Evolutionary conservation across 2,113 vertebrate genomes (phyloP).

Genomic region (Callipepla squamata): DNA sequence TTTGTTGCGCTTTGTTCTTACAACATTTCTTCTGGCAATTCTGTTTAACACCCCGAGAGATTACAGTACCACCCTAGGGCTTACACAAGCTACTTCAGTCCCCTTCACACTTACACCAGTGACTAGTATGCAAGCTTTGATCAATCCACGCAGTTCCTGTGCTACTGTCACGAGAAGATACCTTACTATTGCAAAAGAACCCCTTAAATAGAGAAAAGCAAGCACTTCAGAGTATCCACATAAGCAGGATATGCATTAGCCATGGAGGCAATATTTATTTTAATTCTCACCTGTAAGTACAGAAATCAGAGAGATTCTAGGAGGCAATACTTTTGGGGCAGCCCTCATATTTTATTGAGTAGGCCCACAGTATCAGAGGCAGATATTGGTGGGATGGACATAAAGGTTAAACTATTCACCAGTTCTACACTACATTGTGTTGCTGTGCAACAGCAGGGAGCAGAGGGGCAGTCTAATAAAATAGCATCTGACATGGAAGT

Average conservation of each 20-base stretch:
- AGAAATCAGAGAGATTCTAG: neutral
- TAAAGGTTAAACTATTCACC: too few species aligned
- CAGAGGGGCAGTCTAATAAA: too few species aligned
- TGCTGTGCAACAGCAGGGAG: too few species aligned
- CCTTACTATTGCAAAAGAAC: neutral
- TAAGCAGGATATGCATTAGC: too few species aligned
- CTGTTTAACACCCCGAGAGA: neutral
- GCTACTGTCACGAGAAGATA: neutral
- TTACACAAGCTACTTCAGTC: neutral
- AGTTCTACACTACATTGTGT: too few species aligned
- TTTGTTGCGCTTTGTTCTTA: neutral
- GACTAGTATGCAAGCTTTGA: neutral
- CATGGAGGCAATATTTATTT: neutral
- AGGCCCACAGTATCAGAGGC: too few species aligned
- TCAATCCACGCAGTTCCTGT: neutral
- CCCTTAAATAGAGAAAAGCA: neutral
- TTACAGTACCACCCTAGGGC: neutral
- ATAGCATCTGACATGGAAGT: too few species aligned
- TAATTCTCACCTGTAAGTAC: neutral
- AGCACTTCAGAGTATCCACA: neutral
- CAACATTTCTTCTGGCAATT: neutral
- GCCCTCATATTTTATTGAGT: too few species aligned
- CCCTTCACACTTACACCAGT: neutral
- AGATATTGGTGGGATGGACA: too few species aligned
- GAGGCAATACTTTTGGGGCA: too few species aligned